Conservation (phyloP, 2,113 vertebrate species). For the Corythoichthys intestinalis region DNA sequence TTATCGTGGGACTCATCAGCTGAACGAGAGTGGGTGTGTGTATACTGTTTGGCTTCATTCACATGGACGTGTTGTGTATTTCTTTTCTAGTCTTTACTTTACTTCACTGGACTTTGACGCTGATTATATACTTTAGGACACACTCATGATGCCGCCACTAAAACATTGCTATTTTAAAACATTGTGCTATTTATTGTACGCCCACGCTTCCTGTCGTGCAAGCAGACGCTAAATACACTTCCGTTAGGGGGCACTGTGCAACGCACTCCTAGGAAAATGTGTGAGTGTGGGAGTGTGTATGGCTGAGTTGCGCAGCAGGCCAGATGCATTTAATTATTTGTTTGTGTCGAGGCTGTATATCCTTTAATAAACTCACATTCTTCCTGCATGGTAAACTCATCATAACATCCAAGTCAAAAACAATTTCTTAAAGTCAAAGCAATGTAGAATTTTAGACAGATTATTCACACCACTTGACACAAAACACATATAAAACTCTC, state of each 20-base stretch:
- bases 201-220: slow-evolving; percentile 13
- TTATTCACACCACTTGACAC: too few species aligned
- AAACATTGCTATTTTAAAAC: background rate
- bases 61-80: too few species aligned
- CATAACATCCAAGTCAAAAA: too few species aligned
- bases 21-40: too few species aligned
- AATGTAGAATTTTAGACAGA: too few species aligned
- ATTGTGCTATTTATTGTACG: background rate
- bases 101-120: background rate
- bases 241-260: slow-evolving; percentile 69
- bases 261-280: slow-evolving; percentile 30
- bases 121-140: background rate
- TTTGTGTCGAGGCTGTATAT: slow-evolving; percentile 2
- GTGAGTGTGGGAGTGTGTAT: slow-evolving; percentile 16
- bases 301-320: background rate
- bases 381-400: too few species aligned
- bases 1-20: too few species aligned
- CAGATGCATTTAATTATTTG: background rate
- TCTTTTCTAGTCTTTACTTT: too few species aligned
- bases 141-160: too few species aligned
- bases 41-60: too few species aligned
- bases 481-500: too few species aligned
- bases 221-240: slow-evolving; percentile 36
- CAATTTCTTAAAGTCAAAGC: too few species aligned
- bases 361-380: background rate